These are phyloP conservation scores for Bibio marci DNA, from an alignment of 2,888 invertebrate genomes.

Conservation along the genomic window DNA sequence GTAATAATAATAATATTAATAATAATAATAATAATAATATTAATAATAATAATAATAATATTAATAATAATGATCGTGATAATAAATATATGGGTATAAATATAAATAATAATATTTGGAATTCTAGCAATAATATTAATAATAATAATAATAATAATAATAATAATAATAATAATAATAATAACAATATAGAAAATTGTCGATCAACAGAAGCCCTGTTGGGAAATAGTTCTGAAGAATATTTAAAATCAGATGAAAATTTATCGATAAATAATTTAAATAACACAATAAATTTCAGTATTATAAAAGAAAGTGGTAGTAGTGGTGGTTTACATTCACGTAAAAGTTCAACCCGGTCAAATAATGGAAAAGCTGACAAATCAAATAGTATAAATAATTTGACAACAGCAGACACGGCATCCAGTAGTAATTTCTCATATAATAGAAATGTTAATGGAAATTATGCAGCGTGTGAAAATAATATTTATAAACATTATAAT, in stretches of 20 bases:
- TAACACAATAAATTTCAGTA: not conserved
- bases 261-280: too few relatives aligned
- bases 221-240: not conserved
- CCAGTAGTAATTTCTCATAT: too few relatives aligned
- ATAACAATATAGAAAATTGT: constrained; percentile 17
- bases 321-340: too few relatives aligned
- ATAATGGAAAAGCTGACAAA: not conserved
- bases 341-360: not conserved
- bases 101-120: constrained; percentile 1
- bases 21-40: constrained; percentile 12
- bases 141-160: not conserved
- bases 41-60: constrained; percentile 16
- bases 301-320: not conserved
- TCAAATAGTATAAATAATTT: constrained; percentile 2
- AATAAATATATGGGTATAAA: constrained; percentile 1
- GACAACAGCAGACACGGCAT: constrained; percentile 6
- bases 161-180: constrained; percentile 1
- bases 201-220: constrained; percentile 21
- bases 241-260: constrained; percentile 3
- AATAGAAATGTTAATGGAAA: too few relatives aligned
- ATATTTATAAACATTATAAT: constrained; percentile 13
- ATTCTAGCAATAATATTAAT: constrained; percentile 2
- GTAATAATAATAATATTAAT: not conserved
- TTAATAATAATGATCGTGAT: not conserved
- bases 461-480: constrained; percentile 15